Evolutionary conservation across 2,113 vertebrate genomes (phyloP).

Genomic region (Centropus bengalensis): DNA sequence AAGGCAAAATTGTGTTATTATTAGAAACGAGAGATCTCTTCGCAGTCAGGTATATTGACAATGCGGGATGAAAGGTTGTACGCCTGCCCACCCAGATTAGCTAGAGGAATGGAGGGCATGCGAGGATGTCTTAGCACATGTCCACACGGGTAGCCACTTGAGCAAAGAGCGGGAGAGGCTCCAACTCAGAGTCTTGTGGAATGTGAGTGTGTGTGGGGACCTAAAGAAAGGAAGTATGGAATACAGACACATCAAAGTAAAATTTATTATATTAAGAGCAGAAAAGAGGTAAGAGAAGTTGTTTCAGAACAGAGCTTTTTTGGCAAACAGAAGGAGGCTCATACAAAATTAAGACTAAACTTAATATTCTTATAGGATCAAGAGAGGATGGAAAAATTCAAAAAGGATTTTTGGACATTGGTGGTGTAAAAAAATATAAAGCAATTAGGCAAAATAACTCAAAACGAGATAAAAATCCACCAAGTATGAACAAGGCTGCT

Average conservation of each 20-base stretch:
- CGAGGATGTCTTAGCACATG: accelerated
- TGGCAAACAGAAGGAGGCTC: background rate
- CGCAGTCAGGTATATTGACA: background rate
- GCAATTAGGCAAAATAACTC: background rate
- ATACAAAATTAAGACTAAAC: background rate
- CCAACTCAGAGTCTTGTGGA: background rate
- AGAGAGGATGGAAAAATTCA: background rate
- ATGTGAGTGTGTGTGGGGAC: background rate
- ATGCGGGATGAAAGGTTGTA: background rate
- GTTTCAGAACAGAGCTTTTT: background rate
- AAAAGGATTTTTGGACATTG: background rate
- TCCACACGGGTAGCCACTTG: accelerated
- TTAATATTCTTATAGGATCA: background rate
- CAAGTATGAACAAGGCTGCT: background rate
- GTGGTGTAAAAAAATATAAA: background rate
- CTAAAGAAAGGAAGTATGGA: background rate
- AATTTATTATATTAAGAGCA: background rate
- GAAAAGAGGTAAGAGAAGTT: background rate
- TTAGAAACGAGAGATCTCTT: background rate
- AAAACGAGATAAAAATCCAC: background rate
- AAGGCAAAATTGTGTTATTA: background rate
- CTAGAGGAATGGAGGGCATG: background rate
- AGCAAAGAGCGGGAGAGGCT: background rate
- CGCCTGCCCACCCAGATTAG: background rate
- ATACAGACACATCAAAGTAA: background rate